Base-by-base conservation (phyloP, 1,140 invertebrate genomes). In the Lineus longissimus region DNA sequence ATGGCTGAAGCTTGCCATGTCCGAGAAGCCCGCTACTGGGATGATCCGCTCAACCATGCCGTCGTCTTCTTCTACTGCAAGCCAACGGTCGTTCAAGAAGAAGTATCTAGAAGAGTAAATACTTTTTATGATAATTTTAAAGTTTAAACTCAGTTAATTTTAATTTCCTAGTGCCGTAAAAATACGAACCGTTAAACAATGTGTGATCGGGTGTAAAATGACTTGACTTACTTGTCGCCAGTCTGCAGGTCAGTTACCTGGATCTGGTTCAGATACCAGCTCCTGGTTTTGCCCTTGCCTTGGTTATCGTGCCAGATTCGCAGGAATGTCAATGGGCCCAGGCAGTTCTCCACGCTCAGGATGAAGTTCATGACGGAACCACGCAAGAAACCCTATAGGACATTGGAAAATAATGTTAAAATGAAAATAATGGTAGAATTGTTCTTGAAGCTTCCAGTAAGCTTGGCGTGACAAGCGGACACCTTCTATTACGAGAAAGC, bases 261-360 rank as follows among this genome's bases (percentile, higher is more conserved):
- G 17, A 82, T 62, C 63, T 79, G 77, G 59, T 82, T 77, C 11
- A 81, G 69, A 61, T 74, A 82, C 80, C 81, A 82, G 29, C 75
- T 75, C 51, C 73, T 70, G n/a, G 69, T 57, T 57, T 75, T 74
- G 4, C 77, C 75, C 27, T 72, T 69, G 9, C 78, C 81, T 30
- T 72, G 71, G 62, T 82, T 82, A 68, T 82, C 81, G 65, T 82
- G 81, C 80, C 80, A 82, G 58, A 82, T 76, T 15, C 80, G 69
- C 23, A 82, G 66, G 64, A 79, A 80, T n/a, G 71, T 75, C 7
- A 81, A 65, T 11, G 74, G 67, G 0, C 81, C 81, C 2, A 82
- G 69, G 29, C 65, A 71, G 0, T 64, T 27, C 51, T 82, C 80
- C 11, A 76, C 74, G 51, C 76, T 76, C 59, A 80, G 61, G 2